A percentile compares a stretch with the other conserved stretches of the same genome.
Evolutionary conservation across 2,113 vertebrate genomes (phyloP).

Genomic region (Ophthalmolycus amberensis): DNA sequence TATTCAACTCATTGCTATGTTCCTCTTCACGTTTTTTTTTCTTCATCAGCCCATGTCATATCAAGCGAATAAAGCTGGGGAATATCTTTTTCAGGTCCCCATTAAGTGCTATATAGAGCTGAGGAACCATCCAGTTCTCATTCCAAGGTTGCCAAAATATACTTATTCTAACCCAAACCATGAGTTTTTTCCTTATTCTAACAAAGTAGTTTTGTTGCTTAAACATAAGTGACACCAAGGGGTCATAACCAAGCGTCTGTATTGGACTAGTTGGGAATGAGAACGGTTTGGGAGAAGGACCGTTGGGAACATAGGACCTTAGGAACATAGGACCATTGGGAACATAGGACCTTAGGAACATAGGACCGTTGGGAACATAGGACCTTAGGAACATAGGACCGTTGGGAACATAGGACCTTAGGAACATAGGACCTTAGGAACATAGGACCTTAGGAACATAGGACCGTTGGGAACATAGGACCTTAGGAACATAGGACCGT

Average conservation of each 20-base stretch:
- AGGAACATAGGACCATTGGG: too few species aligned
- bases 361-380: too few species aligned
- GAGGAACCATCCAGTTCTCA: background rate
- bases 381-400: too few species aligned
- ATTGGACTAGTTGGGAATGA: background rate
- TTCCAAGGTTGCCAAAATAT: background rate
- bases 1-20: background rate
- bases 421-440: too few species aligned
- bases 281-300: background rate
- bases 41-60: background rate
- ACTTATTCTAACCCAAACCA: background rate
- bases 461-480: too few species aligned
- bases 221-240: background rate
- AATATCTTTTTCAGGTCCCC: background rate
- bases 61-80: background rate
- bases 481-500: too few species aligned
- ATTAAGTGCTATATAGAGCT: background rate
- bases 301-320: too few species aligned
- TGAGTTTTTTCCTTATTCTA: background rate
- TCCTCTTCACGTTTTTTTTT: background rate
- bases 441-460: too few species aligned
- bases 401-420: too few species aligned
- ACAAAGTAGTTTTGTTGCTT: background rate
- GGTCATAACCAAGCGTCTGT: background rate
- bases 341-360: too few species aligned